Evolutionary conservation across 2,113 vertebrate genomes (phyloP).

Genomic region (Epinephelus lanceolatus): DNA sequence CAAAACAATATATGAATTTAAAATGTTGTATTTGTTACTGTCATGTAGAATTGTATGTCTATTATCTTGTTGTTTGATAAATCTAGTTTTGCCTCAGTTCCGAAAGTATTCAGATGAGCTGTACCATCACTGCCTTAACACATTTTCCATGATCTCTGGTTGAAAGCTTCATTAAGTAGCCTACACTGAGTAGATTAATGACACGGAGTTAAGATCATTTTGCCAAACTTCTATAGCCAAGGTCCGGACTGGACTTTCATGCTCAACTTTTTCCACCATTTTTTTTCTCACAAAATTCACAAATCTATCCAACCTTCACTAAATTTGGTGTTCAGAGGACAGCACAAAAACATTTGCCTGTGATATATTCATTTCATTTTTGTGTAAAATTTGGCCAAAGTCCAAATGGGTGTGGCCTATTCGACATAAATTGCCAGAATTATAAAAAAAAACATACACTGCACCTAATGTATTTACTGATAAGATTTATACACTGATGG

Average conservation of each 20-base stretch:
- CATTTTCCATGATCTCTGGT: not conserved
- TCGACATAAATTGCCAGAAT: not conserved
- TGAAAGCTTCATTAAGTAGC: not conserved
- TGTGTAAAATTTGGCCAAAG: no score
- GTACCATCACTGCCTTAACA: not conserved
- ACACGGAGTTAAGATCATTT: not conserved
- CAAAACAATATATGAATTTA: constrained; percentile 1
- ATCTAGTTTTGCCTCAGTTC: not conserved
- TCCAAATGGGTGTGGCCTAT: no score
- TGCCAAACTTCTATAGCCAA: not conserved
- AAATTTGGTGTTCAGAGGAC: not conserved
- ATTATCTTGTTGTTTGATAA: not conserved
- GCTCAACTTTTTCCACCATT: not conserved
- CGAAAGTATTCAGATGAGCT: not conserved
- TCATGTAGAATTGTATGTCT: not conserved
- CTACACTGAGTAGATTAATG: not conserved
- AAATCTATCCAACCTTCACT: not conserved
- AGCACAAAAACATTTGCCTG: not conserved
- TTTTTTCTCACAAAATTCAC: not conserved
- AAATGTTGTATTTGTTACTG: not conserved
- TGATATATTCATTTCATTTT: not conserved
- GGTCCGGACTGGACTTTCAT: not conserved
- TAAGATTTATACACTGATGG: no score
- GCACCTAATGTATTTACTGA: no score
- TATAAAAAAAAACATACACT: not conserved